Conservation (phyloP, 1,140 invertebrate genomes). For the Limonius californicus region DNA sequence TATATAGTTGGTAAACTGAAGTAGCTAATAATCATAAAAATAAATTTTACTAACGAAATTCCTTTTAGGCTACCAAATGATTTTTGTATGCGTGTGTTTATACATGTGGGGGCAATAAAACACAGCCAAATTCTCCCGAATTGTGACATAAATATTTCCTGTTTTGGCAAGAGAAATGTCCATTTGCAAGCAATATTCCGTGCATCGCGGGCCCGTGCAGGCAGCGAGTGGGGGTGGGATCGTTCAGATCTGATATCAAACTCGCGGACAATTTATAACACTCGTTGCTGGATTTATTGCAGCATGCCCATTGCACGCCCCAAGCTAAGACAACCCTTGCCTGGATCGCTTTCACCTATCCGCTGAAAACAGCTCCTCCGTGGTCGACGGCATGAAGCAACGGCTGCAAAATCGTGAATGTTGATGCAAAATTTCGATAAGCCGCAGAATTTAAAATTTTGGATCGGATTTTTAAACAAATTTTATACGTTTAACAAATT, state of each 20-base stretch:
- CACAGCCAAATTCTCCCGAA: too few species aligned
- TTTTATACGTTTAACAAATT: slow-evolving; percentile 22
- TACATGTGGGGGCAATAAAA: too few species aligned
- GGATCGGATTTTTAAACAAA: slow-evolving; percentile 25
- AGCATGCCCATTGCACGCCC: slow-evolving; percentile 8
- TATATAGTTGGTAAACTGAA: too few species aligned
- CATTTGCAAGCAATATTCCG: slow-evolving; percentile 10
- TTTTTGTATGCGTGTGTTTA: too few species aligned
- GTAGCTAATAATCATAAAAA: too few species aligned
- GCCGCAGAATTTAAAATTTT: slow-evolving; percentile 33
- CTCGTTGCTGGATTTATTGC: slow-evolving; percentile 28
- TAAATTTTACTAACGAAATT: too few species aligned
- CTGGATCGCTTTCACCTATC: background rate
- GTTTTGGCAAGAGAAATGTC: background rate
- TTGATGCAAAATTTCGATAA: slow-evolving; percentile 32
- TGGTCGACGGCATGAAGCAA: background rate
- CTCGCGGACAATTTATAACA: slow-evolving; percentile 32
- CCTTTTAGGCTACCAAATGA: too few species aligned
- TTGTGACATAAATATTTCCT: too few species aligned
- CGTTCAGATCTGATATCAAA: slow-evolving; percentile 29
- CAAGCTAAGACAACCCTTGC: slow-evolving; percentile 6
- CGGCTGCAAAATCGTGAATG: slow-evolving; percentile 6
- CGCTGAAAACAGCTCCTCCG: background rate
- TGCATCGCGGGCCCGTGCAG: slow-evolving; percentile 9
- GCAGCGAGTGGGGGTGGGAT: slow-evolving; percentile 17